Evolutionary conservation across 2,888 invertebrate species (phyloP).

Genomic region (Omphaloscelis lunosa): DNA sequence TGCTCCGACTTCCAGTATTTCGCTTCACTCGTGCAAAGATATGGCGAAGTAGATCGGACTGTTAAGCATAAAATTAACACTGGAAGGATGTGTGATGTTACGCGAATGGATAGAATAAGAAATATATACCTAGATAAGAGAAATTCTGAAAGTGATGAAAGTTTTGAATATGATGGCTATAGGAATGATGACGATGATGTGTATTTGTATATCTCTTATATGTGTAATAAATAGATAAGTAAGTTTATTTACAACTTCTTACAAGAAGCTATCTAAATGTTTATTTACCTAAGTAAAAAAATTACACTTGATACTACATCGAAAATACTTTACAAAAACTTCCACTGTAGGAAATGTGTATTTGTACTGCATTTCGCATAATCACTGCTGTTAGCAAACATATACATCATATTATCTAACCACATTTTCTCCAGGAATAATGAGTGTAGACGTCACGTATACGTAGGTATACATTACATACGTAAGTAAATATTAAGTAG

Average conservation of each 20-base stretch:
- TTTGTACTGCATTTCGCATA: slow-evolving; percentile 9
- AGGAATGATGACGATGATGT: not conserved
- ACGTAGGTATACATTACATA: slow-evolving; percentile 7
- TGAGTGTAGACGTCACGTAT: not conserved
- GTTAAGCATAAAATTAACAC: too few species aligned
- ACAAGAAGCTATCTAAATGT: not conserved
- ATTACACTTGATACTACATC: not conserved
- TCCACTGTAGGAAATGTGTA: not conserved
- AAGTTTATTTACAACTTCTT: not conserved
- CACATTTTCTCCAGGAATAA: slow-evolving; percentile 3
- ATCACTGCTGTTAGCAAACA: slow-evolving; percentile 3
- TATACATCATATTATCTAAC: slow-evolving; percentile 10
- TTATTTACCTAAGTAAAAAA: not conserved
- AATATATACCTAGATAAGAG: too few species aligned
- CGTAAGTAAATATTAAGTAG: not conserved
- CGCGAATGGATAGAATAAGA: too few species aligned
- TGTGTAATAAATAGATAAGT: too few species aligned
- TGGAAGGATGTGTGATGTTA: too few species aligned
- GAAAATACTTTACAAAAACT: slow-evolving; percentile 2
- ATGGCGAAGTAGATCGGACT: too few species aligned
- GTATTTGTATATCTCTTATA: not conserved
- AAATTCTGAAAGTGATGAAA: too few species aligned
- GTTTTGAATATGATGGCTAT: too few species aligned
- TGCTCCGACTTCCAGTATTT: too few species aligned
- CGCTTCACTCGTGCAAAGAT: too few species aligned